phyloP scores from a whole-genome alignment of 2,113 vertebrate species.

The Macrotis lagotis region DNA sequence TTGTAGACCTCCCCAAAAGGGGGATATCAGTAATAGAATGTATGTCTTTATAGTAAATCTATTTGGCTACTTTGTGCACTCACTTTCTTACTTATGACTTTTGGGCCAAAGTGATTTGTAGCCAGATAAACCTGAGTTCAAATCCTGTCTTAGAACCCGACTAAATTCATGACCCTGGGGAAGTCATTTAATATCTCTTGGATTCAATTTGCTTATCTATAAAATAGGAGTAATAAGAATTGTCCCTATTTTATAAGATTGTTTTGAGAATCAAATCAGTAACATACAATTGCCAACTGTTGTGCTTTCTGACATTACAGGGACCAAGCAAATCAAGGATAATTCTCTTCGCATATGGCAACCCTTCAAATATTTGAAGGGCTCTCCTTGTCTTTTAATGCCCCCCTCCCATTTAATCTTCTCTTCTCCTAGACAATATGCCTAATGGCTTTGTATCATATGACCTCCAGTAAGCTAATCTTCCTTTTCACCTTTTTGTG shows the following conservation, averaged over 20 bases:
- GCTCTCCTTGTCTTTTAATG: not conserved
- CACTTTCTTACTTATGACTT: not conserved
- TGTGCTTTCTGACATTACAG: not conserved
- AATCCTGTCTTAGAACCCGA: not conserved
- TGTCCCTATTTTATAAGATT: not conserved
- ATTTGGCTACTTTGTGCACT: not conserved
- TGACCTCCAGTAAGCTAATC: not conserved
- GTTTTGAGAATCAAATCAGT: not conserved
- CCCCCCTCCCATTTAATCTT: not conserved
- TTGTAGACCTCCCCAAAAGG: not conserved
- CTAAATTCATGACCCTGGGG: not conserved
- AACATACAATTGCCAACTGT: not conserved
- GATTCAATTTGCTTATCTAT: not conserved
- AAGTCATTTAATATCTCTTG: not conserved
- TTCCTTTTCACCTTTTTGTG: not conserved
- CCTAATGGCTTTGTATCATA: not conserved
- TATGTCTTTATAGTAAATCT: not conserved
- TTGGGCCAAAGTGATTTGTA: not conserved
- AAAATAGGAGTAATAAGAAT: not conserved
- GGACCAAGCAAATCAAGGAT: not conserved
- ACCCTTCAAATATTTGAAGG: not conserved
- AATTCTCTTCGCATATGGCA: not conserved
- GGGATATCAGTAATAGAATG: not conserved
- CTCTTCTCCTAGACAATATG: not conserved
- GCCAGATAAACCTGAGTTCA: not conserved